Percentiles rank a stretch among this genome's conserved stretches.
Conservation (phyloP, 2,888 invertebrate genomes). For the Melangyna quadrimaculata region DNA sequence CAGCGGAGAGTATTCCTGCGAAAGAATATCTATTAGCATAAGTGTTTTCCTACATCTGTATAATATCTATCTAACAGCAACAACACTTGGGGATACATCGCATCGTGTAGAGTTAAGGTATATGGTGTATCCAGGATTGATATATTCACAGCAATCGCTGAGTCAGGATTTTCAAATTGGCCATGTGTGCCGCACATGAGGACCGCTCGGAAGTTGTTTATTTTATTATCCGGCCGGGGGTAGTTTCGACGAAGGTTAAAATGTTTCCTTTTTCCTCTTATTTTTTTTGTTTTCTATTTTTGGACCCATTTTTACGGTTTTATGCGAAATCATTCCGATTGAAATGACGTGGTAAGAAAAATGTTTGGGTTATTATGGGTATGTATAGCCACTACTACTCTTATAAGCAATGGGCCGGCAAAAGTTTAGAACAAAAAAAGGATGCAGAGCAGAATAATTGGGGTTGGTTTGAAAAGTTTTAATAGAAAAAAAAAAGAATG, state of each 20-base stretch:
- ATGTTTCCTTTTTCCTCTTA: conserved; percentile 33
- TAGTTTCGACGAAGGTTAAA: conserved; percentile 64
- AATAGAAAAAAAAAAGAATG: conserved; percentile 36
- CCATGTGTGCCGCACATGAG: conserved; percentile 67
- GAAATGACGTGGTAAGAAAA: conserved; percentile 70
- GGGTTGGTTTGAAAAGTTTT: conserved; percentile 31
- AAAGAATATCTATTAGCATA: conserved; percentile 72
- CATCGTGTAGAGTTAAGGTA: too few relatives aligned
- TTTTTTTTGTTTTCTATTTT: too few relatives aligned
- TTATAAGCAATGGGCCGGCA: not conserved
- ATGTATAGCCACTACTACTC: conserved; percentile 6
- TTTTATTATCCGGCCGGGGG: conserved; percentile 71
- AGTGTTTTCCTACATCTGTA: conserved; percentile 52
- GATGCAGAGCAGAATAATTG: not conserved
- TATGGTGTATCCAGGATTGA: conserved; percentile 45
- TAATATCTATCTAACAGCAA: not conserved
- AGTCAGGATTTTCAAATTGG: conserved; percentile 72
- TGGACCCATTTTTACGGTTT: conserved; percentile 53
- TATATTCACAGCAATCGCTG: conserved; percentile 63
- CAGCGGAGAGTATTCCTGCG: conserved; percentile 52
- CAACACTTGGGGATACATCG: conserved; percentile 27
- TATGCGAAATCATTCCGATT: conserved; percentile 71
- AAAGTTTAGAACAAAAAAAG: not conserved
- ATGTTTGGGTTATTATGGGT: conserved; percentile 17
- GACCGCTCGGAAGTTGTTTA: conserved; percentile 71